A percentile compares a stretch with the other conserved stretches of the same genome.
phyloP scores from a whole-genome alignment of 2,888 invertebrate species.

The Lasioglossum oenotherae region DNA sequence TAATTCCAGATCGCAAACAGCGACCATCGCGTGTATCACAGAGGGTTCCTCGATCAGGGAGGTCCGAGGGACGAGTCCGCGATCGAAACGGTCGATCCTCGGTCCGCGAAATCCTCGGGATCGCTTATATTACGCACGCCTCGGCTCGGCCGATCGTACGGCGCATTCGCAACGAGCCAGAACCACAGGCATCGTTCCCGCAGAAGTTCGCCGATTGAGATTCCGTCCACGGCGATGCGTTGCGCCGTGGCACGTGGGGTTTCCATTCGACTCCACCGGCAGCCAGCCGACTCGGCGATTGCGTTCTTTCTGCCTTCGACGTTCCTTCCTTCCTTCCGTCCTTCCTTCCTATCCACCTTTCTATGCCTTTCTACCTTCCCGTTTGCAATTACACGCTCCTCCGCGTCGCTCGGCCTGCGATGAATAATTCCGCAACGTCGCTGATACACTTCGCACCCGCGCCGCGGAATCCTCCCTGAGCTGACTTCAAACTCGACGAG shows the following conservation, averaged over 20 bases:
- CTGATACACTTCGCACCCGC: constrained; percentile 44
- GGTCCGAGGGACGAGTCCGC: constrained; percentile 24
- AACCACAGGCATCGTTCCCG: constrained; percentile 65
- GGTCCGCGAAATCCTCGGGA: constrained; percentile 38
- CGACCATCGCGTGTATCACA: neutral
- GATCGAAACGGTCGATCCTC: constrained; percentile 10
- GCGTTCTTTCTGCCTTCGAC: constrained; percentile 32
- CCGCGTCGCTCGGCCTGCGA: constrained; percentile 16
- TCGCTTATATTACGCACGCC: constrained; percentile 21
- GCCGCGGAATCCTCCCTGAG: constrained; percentile 6
- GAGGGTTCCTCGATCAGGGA: constrained; percentile 7
- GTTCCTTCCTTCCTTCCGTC: constrained; percentile 25
- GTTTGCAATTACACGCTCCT: constrained; percentile 34
- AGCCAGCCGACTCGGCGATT: constrained; percentile 38
- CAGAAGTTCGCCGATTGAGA: constrained; percentile 66
- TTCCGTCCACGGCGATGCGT: constrained; percentile 65
- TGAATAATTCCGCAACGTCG: constrained; percentile 47
- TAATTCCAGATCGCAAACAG: neutral
- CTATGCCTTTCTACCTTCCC: constrained; percentile 18
- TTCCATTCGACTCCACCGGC: constrained; percentile 65
- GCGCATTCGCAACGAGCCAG: constrained; percentile 53
- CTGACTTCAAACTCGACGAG: neutral
- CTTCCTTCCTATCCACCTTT: constrained; percentile 9
- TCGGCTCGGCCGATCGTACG: constrained; percentile 44
- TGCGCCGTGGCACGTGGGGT: constrained; percentile 74